Evolutionary conservation across 2,888 invertebrate genomes (phyloP), one percentile per base, ranked within the genome.

Genomic region (Eilema sororculum): DNA sequence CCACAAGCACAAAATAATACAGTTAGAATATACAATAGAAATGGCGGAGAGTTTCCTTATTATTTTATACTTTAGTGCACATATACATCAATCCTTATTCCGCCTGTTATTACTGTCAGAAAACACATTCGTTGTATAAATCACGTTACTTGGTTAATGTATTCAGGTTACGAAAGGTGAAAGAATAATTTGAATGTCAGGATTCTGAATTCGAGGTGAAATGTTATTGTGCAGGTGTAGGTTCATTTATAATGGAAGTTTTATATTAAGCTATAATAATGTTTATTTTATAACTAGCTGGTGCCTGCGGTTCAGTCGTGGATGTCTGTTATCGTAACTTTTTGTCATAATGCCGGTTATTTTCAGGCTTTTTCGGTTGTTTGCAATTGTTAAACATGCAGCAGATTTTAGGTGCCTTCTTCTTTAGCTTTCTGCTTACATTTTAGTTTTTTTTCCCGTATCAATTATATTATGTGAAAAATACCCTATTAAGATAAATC

Each of bases 31-130:
- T 66, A 77, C 73, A 74, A 75, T 46, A 72, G 65, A 65, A 71
- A 61, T 66, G 24, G 60, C 37, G 20, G 28, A 57, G 67, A 22
- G 33, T 22, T 12, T 56, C 46, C n/a, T 37, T 69, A 69, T 75
- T 77, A 81, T 74, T 73, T 77, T 67, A 63, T 67, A 67, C 52
- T 59, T 64, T 57, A 33, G 28, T 22, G 58, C 56, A 71, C 59
- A 68, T 68, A 68, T 71, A 65, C 78, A 82, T 82, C 71, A 82
- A 82, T 81, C 80, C 60, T 69, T 77, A 78, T 82, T 75, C 56
- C 65, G 65, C 58, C 37, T 65, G 67, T 77, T 71, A 80, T 79
- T 78, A 75, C 70, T 69, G 76, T 78, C 70, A 75, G 69, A 56
- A 73, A 72, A 74, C 69, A 66, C 72, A 67, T 28, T 74, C 69